A percentile compares a stretch with the other conserved stretches of the same genome.
Evolutionary conservation across 2,113 vertebrate species (phyloP).

Genomic region (Tyto alba): DNA sequence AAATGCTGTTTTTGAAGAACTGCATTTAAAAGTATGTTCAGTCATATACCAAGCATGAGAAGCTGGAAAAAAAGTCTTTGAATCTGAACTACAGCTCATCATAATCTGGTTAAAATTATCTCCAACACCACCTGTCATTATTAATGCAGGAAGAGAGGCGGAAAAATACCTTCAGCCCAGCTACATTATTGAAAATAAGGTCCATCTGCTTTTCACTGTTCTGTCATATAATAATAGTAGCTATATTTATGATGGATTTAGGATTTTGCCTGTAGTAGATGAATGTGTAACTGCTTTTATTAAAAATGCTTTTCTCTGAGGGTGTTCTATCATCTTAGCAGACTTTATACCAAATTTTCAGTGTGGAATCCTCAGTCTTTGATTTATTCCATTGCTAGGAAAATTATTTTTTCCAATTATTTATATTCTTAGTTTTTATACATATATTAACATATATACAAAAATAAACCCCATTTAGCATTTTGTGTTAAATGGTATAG

Average conservation of each 20-base stretch:
- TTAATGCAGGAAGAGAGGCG: slow-evolving; percentile 55
- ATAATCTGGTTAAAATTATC: slow-evolving; percentile 77
- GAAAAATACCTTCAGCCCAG: slow-evolving; percentile 37
- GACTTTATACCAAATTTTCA: neutral
- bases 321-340: neutral
- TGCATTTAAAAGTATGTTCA: slow-evolving; percentile 69
- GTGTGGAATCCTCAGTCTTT: slow-evolving; percentile 14
- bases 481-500: neutral
- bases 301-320: slow-evolving; percentile 47
- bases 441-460: neutral
- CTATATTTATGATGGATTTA: slow-evolving; percentile 29
- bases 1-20: slow-evolving; percentile 67
- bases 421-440: neutral
- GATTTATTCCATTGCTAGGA: neutral
- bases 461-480: neutral
- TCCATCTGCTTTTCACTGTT: slow-evolving; percentile 3
- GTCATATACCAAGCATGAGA: slow-evolving; percentile 48
- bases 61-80: slow-evolving; percentile 50
- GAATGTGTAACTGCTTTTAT: slow-evolving; percentile 27
- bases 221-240: slow-evolving; percentile 21
- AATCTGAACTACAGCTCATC: slow-evolving; percentile 63
- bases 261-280: neutral
- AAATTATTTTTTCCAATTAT: neutral
- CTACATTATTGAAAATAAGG: neutral
- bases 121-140: slow-evolving; percentile 68